These are phyloP conservation scores for Platycheirus albimanus DNA, from an alignment of 2,888 invertebrate species.

Conservation along the genomic window DNA sequence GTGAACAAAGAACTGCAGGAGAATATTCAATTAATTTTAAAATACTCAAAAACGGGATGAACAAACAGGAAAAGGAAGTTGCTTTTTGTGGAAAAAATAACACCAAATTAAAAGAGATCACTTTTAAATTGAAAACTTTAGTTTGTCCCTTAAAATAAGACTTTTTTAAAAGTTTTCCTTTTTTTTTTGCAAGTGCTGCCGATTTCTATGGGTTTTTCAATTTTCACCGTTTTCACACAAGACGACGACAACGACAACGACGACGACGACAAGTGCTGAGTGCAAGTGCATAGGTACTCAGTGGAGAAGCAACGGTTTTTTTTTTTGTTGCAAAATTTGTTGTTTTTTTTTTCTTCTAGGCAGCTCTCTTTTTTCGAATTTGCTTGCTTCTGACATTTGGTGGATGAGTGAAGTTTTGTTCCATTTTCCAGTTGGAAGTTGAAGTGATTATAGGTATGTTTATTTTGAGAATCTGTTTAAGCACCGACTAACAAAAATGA, in stretches of 20 bases:
- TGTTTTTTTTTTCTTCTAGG: conserved; percentile 22
- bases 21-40: conserved; percentile 27
- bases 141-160: not conserved
- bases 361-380: conserved; percentile 34
- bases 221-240: conserved; percentile 31
- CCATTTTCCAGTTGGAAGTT: conserved; percentile 1
- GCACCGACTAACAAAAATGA: too few relatives aligned
- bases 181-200: conserved; percentile 41
- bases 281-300: conserved; percentile 38
- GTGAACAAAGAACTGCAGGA: conserved; percentile 54
- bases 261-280: conserved; percentile 39
- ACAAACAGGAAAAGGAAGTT: conserved; percentile 33
- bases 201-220: conserved; percentile 10
- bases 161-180: conserved; percentile 11
- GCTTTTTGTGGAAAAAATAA: conserved; percentile 16
- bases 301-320: conserved; percentile 56
- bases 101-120: conserved; percentile 17
- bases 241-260: conserved; percentile 15
- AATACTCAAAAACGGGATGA: conserved; percentile 32
- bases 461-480: conserved; percentile 5
- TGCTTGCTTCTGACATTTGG: conserved; percentile 55
- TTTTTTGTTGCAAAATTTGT: conserved; percentile 27
- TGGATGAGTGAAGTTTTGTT: conserved; percentile 1
- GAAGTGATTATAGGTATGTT: conserved; percentile 27
- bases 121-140: not conserved